A percentile compares a stretch with the other conserved stretches of the same genome.
Conservation (phyloP, 2,888 invertebrate genomes). For the Rhorus exstirpatorius region DNA sequence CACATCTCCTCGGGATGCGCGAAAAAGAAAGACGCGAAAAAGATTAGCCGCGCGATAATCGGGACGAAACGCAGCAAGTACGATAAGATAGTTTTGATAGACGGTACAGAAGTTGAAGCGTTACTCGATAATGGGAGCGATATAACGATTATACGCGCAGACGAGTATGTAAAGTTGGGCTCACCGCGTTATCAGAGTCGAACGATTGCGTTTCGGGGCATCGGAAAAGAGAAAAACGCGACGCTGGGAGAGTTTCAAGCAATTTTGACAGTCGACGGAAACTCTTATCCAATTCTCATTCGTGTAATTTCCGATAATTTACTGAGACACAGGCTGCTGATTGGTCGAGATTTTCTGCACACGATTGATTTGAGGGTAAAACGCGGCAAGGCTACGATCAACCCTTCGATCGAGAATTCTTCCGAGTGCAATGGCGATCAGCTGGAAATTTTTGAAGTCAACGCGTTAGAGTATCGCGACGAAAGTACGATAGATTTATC, state of each 20-base stretch:
- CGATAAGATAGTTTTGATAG: background rate
- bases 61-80: background rate
- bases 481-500: background rate
- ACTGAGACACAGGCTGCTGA: background rate
- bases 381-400: too few relatives aligned
- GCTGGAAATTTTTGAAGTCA: background rate
- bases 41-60: background rate
- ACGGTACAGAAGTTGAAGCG: background rate
- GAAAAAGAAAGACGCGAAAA: background rate
- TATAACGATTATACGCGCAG: background rate
- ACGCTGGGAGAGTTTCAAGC: background rate
- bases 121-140: slow-evolving; percentile 6
- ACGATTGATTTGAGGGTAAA: background rate
- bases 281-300: background rate
- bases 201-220: background rate
- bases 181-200: background rate
- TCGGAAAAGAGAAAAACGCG: background rate
- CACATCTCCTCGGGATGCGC: background rate
- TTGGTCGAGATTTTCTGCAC: slow-evolving; percentile 1
- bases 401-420: background rate
- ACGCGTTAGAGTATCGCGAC: background rate
- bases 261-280: background rate
- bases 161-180: background rate
- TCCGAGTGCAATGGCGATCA: too few relatives aligned
- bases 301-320: too few relatives aligned